Evolutionary conservation across 2,888 invertebrate genomes (phyloP).

Genomic region (Diarsia rubi): DNA sequence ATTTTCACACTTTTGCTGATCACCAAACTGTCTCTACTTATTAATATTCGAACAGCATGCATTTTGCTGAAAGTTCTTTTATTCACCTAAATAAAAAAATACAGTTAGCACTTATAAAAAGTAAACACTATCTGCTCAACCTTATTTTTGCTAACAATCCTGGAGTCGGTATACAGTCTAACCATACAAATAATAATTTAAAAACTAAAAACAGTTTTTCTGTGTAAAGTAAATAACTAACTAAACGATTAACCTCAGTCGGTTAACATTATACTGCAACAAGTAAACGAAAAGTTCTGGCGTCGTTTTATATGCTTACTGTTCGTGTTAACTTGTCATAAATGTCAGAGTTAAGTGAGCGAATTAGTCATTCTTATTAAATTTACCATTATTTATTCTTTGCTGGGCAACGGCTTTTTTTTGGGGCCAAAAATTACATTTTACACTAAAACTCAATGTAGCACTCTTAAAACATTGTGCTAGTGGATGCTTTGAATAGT

Average conservation of each 20-base stretch:
- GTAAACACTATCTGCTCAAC: not conserved
- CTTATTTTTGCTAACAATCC: not conserved
- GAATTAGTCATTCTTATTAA: not conserved
- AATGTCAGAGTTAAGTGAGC: not conserved
- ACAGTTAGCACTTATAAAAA: not conserved
- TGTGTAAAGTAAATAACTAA: not conserved
- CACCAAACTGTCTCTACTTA: slow-evolving; percentile 3
- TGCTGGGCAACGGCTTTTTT: no score
- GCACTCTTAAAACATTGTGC: no score
- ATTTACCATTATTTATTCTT: no score
- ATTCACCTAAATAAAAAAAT: not conserved
- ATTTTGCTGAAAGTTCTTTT: not conserved
- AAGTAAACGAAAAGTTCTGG: no score
- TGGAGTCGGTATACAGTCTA: not conserved
- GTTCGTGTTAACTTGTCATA: not conserved
- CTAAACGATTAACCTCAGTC: not conserved
- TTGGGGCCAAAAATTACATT: no score
- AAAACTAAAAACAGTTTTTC: not conserved
- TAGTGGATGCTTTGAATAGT: no score
- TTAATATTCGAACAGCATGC: not conserved
- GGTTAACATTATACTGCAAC: not conserved
- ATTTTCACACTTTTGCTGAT: not conserved
- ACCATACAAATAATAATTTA: not conserved
- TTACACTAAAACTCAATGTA: no score
- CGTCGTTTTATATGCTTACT: not conserved